These are phyloP conservation scores for Dicranocentrus wangi DNA, from an alignment of 2,888 invertebrate species.

Conservation along the genomic window DNA sequence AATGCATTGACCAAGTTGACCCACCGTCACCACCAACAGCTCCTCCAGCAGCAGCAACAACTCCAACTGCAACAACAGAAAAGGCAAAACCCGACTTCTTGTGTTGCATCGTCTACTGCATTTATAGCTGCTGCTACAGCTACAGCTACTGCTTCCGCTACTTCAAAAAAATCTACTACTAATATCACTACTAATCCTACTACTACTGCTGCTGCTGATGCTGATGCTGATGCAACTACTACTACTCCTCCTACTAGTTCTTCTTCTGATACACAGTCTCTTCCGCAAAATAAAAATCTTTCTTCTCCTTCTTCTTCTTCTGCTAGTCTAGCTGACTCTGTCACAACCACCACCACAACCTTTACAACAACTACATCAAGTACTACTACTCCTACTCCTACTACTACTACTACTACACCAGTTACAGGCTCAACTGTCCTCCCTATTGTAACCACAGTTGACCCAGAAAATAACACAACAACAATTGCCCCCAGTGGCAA, in stretches of 20 bases:
- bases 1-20: constrained; percentile 36
- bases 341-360: constrained; percentile 29
- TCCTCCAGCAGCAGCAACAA: constrained; percentile 18
- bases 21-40: constrained; percentile 40
- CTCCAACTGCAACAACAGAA: constrained; percentile 34
- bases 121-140: constrained; percentile 41
- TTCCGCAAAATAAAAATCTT: constrained; percentile 45
- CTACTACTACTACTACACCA: constrained; percentile 17
- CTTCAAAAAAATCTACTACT: constrained; percentile 25
- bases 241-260: constrained; percentile 8
- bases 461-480: constrained; percentile 47
- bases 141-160: constrained; percentile 36
- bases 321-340: constrained; percentile 28
- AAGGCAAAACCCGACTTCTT: constrained; percentile 63
- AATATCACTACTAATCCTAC: constrained; percentile 11
- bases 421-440: constrained; percentile 48
- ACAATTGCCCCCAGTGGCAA: constrained; percentile 29
- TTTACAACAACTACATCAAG: constrained; percentile 15
- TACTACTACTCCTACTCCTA: neutral
- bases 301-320: constrained; percentile 33
- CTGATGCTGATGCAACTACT: constrained; percentile 20
- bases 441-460: constrained; percentile 39
- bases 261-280: constrained; percentile 36
- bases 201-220: constrained; percentile 13
- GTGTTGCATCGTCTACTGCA: constrained; percentile 55